Evolutionary conservation across 2,888 invertebrate genomes (phyloP), one percentile per base, ranked within the genome.

Genomic region (Agonopterix alstromeriana): DNA sequence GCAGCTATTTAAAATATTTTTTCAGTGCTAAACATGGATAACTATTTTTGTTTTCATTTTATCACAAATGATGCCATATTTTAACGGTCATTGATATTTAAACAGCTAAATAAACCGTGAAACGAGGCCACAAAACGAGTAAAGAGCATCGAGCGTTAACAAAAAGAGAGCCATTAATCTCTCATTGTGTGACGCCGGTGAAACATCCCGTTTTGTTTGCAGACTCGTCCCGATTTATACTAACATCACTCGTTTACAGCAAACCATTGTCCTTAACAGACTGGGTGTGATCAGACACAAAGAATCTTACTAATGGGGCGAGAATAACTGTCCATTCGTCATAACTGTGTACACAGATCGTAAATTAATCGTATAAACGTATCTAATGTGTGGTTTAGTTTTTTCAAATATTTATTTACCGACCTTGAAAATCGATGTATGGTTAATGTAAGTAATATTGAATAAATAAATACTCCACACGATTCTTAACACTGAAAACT

Each of bases 121-220:
- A 86, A 85, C 81, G 83, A 84, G 75, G 70, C 79, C 75, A 81
- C 84, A 83, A 82, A 84, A 77, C 67, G 70, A 70, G 77, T 80
- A 78, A 86, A 85, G 81, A 85, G 74, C 77, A 81, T 81, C 76
- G 70, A 68, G 67, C 71, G 77, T 76, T 82, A 79, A 85, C 85
- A 86, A 83, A 82, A 82, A 79, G 78, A 65, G 65, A 61, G 73
- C 76, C 82, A 87, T 87, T 86, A 87, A 87, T 87, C 87, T 82
- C 78, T 72, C 71, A 85, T 85, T 87, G 87, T 87, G 77, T 66
- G 73, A 72, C 67, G 69, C 14, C n/a, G 42, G 74, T 70, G 76
- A 76, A 71, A 70, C 72, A 73, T 72, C 69, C 72, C 74, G 80
- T 77, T 75, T 75, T 86, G 86, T 86, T 82, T 83, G 81, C 83